Base-by-base conservation (phyloP, 2,797 vertebrate genomes). In the Phoeniculus purpureus region DNA sequence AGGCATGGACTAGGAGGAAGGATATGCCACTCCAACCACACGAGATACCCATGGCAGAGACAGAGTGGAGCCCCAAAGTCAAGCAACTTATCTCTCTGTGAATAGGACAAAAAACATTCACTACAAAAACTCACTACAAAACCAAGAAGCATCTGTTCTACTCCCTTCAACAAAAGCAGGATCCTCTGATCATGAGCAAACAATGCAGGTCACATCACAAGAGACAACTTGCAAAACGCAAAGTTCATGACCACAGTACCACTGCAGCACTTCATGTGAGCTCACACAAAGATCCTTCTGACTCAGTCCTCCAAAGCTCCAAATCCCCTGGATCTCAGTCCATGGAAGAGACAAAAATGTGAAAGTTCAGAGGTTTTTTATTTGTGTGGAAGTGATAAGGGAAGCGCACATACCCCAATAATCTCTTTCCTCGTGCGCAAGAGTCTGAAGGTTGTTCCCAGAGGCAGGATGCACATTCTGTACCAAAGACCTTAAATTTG, bases 331-430 rank as follows among this genome's bases (percentile, higher is more conserved):
- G 22, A n/a, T 27, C 27, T 26, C 26, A n/a, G 12, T 7, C n/a
- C 15, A 20, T 20, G 17, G 13, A 56, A 48, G 29, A 81, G 50
- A 8, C 60, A 32, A 78, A 93, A 54, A 7, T 25, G 40, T 26
- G 48, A 52, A 83, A 91, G 60, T 67, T 85, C 58, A 89, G 67
- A 54, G 59, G 56, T n/a, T 85, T 85, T 94, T 86, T 54, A 64
- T 81, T 64, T 80, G 55, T 61, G 66, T 21, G 26, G 78, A 68
- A 74, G 9, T 20, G 65, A 25, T 67, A 72, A 90, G 48, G 43
- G 34, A 47, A 60, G 66, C 70, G 92, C 81, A 92, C 37, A 32
- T 18, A 29, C 25, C 23, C 48, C 1, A 26, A 51, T 43, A 72
- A 74, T 58, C 61, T 73, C 71, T 31, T 78, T 40, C 78, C 81